Conservation (phyloP, 2,113 vertebrate genomes). For the Corythornis madagascariensis region DNA sequence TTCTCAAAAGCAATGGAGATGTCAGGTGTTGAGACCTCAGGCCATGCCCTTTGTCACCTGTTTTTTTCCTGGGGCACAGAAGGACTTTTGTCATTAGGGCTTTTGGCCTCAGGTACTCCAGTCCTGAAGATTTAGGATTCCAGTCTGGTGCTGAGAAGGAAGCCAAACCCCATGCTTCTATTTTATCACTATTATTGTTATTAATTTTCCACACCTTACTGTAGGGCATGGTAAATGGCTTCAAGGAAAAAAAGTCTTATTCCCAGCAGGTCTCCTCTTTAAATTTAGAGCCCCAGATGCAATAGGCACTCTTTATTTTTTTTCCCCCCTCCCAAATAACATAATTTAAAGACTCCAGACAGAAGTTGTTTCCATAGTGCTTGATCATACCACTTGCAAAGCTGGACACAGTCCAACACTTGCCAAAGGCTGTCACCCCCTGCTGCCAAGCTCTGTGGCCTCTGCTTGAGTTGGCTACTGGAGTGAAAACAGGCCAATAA, state of each 20-base stretch:
- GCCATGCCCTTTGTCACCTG: neutral
- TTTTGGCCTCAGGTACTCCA: neutral
- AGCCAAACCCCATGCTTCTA: neutral
- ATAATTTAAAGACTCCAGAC: neutral
- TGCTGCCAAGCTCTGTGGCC: neutral
- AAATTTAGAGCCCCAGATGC: neutral
- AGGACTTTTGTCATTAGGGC: neutral
- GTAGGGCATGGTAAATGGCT: neutral
- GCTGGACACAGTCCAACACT: neutral
- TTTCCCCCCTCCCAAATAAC: neutral
- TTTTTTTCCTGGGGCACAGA: neutral
- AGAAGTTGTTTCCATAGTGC: neutral
- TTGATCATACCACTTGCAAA: neutral
- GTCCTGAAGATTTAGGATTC: neutral
- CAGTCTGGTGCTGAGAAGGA: neutral
- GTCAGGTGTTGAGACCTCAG: neutral
- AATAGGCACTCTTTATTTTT: neutral
- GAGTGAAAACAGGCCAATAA: neutral
- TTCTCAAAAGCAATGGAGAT: neutral
- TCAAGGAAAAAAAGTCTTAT: neutral
- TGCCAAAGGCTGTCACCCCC: neutral
- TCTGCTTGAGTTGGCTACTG: neutral
- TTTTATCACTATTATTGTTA: neutral
- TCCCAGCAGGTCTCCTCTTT: neutral
- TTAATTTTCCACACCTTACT: neutral